Evolutionary conservation across 2,888 invertebrate species (phyloP).

Genomic region (Nomada ferruginata): DNA sequence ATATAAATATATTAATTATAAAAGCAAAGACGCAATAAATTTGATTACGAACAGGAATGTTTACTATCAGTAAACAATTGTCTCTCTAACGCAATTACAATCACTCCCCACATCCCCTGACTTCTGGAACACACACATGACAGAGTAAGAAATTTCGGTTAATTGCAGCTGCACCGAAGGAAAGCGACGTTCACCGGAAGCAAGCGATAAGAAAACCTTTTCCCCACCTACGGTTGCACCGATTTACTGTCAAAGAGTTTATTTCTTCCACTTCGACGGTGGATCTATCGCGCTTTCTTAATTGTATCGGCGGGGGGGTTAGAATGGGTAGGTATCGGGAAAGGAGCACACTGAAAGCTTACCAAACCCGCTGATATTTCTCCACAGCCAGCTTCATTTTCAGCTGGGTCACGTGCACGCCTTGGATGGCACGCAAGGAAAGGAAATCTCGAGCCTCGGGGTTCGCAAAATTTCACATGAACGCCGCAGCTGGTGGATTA

Average conservation of each 20-base stretch:
- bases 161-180: slow-evolving; percentile 3
- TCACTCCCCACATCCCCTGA: too few species aligned
- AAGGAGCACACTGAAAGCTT: slow-evolving; percentile 38
- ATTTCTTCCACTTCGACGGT: slow-evolving; percentile 39
- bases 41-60: neutral
- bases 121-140: neutral
- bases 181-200: slow-evolving; percentile 14
- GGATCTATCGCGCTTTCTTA: slow-evolving; percentile 58
- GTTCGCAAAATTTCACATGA: slow-evolving; percentile 41
- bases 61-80: neutral
- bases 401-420: slow-evolving; percentile 56
- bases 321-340: neutral
- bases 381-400: slow-evolving; percentile 48
- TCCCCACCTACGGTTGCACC: slow-evolving; percentile 29
- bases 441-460: slow-evolving; percentile 34
- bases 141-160: slow-evolving; percentile 5
- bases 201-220: slow-evolving; percentile 27
- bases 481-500: slow-evolving; percentile 13
- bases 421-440: slow-evolving; percentile 13
- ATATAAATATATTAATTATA: too few species aligned
- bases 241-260: slow-evolving; percentile 59
- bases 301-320: slow-evolving; percentile 49
- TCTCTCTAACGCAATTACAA: too few species aligned
- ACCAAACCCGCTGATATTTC: slow-evolving; percentile 51
- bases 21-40: neutral